These are phyloP conservation scores for Troides oblongomaculatus DNA, from an alignment of 2,888 invertebrate genomes.

Conservation along the genomic window DNA sequence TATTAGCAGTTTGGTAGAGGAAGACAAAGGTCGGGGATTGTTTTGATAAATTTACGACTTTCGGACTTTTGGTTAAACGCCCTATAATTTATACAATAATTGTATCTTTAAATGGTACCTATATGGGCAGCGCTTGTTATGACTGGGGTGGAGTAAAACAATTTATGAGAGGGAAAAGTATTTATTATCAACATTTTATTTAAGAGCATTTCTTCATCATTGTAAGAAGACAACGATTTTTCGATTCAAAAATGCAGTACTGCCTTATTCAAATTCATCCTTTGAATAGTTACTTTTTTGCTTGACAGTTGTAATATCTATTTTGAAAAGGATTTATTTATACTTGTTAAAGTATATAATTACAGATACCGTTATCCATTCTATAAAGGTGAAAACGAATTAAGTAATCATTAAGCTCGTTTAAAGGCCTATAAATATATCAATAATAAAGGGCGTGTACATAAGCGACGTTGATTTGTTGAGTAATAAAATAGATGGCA, in stretches of 20 bases:
- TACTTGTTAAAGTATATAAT: too few species aligned
- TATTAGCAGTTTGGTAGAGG: conserved; percentile 15
- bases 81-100: conserved; percentile 39
- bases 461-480: conserved; percentile 7
- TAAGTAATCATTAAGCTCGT: too few species aligned
- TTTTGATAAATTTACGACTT: conserved; percentile 30
- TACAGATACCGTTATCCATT: too few species aligned
- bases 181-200: conserved; percentile 34
- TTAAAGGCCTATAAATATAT: background rate
- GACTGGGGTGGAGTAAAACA: conserved; percentile 36
- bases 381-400: too few species aligned
- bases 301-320: too few species aligned
- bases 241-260: background rate
- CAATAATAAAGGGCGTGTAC: background rate
- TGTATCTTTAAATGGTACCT: conserved; percentile 35
- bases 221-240: background rate
- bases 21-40: conserved; percentile 20
- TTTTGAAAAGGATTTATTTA: too few species aligned
- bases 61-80: conserved; percentile 27
- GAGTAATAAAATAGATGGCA: conserved; percentile 17
- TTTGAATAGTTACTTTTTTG: background rate
- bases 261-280: background rate
- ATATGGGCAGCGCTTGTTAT: conserved; percentile 37
- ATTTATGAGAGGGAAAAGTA: conserved; percentile 37
- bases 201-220: background rate